phyloP scores from a whole-genome alignment of 2,113 vertebrate genomes.

The Opisthocomus hoazin region DNA sequence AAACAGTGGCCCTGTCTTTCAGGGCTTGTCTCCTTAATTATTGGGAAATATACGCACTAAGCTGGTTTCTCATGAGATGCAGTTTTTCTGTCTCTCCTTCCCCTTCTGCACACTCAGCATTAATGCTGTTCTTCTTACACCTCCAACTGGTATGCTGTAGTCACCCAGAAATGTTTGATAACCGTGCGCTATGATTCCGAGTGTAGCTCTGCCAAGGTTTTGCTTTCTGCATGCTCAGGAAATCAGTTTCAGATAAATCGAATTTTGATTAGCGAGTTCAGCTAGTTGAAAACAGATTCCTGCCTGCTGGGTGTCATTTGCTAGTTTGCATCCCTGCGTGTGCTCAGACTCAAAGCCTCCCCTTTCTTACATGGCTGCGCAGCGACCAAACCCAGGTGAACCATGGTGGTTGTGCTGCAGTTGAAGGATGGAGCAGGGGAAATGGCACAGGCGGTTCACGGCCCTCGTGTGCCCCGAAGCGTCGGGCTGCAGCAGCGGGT shows the following conservation, averaged over 20 bases:
- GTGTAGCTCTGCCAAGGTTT: not conserved
- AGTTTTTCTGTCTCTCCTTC: not conserved
- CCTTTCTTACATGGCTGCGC: not conserved
- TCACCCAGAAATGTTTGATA: not conserved
- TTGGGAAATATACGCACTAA: not conserved
- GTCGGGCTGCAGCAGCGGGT: not conserved
- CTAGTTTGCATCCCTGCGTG: not conserved
- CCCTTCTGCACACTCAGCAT: not conserved
- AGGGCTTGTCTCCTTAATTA: not conserved
- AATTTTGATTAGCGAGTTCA: not conserved
- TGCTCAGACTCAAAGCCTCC: not conserved
- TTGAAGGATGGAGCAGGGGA: not conserved
- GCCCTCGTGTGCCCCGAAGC: not conserved
- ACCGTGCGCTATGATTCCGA: not conserved
- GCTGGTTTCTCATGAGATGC: not conserved
- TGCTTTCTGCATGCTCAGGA: not conserved
- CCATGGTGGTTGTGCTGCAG: not conserved
- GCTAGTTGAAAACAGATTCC: not conserved
- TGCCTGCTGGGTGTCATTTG: not conserved
- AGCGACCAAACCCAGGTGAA: not conserved
- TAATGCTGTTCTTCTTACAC: not conserved
- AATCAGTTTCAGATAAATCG: not conserved
- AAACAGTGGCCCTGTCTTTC: not conserved
- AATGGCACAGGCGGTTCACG: not conserved
- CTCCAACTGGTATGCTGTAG: not conserved